Evolutionary conservation across 2,113 vertebrate species (phyloP).

Genomic region (Zosterops borbonicus): DNA sequence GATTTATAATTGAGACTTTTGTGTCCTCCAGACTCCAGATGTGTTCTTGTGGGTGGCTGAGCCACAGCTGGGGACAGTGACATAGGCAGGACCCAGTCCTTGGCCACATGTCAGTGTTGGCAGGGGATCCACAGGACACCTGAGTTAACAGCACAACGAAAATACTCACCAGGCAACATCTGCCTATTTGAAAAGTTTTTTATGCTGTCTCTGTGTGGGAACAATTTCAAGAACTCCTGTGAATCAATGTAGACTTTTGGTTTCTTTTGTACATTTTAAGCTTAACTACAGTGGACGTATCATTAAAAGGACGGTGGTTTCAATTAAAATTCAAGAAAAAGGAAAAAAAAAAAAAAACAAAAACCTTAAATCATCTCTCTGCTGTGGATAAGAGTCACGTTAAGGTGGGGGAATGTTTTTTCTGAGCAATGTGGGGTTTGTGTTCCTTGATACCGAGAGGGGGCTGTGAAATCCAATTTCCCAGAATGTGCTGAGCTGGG

Average conservation of each 20-base stretch:
- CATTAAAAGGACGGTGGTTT: background rate
- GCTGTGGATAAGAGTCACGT: fast-evolving
- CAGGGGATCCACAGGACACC: background rate
- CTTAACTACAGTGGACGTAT: background rate
- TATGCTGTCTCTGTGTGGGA: background rate
- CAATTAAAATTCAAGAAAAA: no score
- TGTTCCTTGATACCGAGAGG: no score
- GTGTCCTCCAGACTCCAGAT: background rate
- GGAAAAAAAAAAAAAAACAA: no score
- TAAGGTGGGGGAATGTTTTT: background rate
- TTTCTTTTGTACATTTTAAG: background rate
- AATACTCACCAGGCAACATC: background rate
- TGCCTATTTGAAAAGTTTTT: background rate
- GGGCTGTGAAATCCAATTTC: background rate
- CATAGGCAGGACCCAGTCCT: background rate
- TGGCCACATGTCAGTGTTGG: background rate
- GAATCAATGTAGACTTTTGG: background rate
- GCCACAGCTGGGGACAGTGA: fast-evolving
- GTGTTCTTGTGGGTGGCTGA: fast-evolving
- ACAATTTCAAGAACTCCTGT: background rate
- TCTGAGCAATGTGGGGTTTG: background rate
- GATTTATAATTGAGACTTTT: background rate
- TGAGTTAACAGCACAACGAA: background rate
- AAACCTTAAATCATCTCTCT: fast-evolving
- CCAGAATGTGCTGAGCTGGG: background rate